Evolutionary conservation across 1,140 invertebrate genomes (phyloP).

Genomic region (Proctacanthus coquilletti): DNA sequence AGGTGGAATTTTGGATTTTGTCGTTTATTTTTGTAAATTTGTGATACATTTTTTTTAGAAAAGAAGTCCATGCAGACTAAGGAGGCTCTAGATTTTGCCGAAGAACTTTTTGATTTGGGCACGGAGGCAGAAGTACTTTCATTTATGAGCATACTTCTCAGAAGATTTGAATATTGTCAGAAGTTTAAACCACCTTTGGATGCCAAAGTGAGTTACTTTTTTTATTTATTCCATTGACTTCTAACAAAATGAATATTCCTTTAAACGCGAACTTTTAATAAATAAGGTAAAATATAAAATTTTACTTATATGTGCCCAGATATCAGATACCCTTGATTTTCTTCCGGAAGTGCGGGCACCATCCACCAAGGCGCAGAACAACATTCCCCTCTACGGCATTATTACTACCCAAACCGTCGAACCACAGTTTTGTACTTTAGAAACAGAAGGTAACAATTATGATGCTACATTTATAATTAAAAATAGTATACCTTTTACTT

Average conservation of each 20-base stretch:
- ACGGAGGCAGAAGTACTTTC: slow-evolving; percentile 51
- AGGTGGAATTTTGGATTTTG: slow-evolving; percentile 12
- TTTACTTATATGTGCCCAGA: too few relatives aligned
- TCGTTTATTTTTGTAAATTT: background rate
- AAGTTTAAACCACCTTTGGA: slow-evolving; percentile 33
- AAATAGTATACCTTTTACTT: background rate
- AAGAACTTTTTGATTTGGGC: slow-evolving; percentile 43
- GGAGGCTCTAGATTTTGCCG: slow-evolving; percentile 39
- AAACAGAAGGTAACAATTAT: slow-evolving; percentile 33
- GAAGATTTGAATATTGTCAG: slow-evolving; percentile 41
- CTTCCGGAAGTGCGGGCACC: slow-evolving; percentile 32
- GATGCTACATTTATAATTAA: background rate
- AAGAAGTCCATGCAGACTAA: slow-evolving; percentile 28
- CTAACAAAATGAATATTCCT: too few relatives aligned
- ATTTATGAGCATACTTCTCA: slow-evolving; percentile 42
- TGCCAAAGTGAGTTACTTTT: slow-evolving; percentile 16
- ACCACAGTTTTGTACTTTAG: slow-evolving; percentile 35
- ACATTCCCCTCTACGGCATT: slow-evolving; percentile 34
- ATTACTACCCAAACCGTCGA: slow-evolving; percentile 40
- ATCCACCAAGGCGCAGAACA: slow-evolving; percentile 21
- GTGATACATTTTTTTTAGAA: slow-evolving; percentile 10
- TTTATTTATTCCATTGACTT: too few relatives aligned
- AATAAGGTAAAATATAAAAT: slow-evolving; percentile 12
- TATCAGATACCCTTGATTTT: slow-evolving; percentile 34
- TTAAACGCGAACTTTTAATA: slow-evolving; percentile 17